Conservation (phyloP, 2,113 vertebrate species). For the Pristiophorus japonicus region DNA sequence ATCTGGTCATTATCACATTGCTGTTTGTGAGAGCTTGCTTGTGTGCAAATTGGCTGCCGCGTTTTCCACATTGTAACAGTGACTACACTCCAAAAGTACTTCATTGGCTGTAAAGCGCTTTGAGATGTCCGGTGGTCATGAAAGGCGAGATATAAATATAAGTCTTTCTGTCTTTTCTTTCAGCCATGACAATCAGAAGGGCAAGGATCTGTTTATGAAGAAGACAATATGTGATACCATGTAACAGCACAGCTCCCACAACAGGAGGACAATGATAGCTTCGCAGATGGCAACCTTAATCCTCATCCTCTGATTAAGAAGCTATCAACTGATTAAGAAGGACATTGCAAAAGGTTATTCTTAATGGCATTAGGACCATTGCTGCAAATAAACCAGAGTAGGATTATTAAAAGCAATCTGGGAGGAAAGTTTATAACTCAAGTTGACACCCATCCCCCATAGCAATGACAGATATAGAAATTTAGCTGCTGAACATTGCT, state of each 20-base stretch:
- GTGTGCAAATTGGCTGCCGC: background rate
- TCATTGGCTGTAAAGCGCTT: background rate
- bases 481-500: background rate
- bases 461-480: background rate
- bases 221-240: background rate
- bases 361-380: background rate
- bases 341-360: slow-evolving; percentile 22
- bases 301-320: background rate
- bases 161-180: background rate
- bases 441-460: background rate
- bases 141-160: background rate
- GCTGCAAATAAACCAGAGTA: background rate
- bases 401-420: slow-evolving; percentile 3
- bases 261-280: background rate
- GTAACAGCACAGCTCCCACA: background rate
- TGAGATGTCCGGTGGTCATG: background rate
- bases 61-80: background rate
- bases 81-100: background rate
- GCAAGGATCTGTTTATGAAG: background rate
- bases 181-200: background rate
- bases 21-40: background rate
- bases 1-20: background rate
- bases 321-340: slow-evolving; percentile 5
- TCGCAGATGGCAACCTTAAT: slow-evolving; percentile 25
- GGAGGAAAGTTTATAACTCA: background rate